These are phyloP conservation scores for Falcunculus frontatus DNA, from an alignment of 2,113 vertebrate species.

Conservation along the genomic window DNA sequence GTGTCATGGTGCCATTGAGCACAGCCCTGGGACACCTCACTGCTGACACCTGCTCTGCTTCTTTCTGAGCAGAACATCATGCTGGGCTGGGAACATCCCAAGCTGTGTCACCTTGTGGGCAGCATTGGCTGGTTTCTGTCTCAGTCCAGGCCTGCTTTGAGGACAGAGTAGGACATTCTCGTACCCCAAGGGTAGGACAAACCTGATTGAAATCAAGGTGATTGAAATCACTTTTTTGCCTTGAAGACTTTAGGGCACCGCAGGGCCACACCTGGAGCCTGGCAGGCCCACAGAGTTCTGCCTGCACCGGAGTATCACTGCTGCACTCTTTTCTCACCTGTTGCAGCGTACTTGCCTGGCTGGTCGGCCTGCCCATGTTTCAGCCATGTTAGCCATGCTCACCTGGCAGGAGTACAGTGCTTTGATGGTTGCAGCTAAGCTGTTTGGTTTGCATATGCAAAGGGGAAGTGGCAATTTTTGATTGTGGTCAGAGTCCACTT, in stretches of 20 bases:
- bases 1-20: neutral
- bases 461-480: constrained; percentile 2
- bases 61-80: neutral
- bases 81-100: neutral
- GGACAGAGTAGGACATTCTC: neutral
- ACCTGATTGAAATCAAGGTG: neutral
- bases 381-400: neutral
- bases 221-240: neutral
- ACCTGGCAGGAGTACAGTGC: neutral
- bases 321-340: neutral
- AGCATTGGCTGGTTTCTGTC: neutral
- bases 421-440: neutral
- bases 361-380: accelerated
- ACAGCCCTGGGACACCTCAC: neutral
- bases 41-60: neutral
- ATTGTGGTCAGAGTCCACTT: constrained; percentile 28
- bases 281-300: neutral
- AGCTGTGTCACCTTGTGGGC: neutral
- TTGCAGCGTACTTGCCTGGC: accelerated
- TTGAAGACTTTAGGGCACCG: neutral
- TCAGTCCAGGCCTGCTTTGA: neutral
- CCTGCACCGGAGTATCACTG: neutral
- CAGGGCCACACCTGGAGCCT: neutral
- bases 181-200: neutral
- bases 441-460: neutral